Evolutionary conservation across 2,113 vertebrate species (phyloP).

Genomic region (Oreochromis niloticus): DNA sequence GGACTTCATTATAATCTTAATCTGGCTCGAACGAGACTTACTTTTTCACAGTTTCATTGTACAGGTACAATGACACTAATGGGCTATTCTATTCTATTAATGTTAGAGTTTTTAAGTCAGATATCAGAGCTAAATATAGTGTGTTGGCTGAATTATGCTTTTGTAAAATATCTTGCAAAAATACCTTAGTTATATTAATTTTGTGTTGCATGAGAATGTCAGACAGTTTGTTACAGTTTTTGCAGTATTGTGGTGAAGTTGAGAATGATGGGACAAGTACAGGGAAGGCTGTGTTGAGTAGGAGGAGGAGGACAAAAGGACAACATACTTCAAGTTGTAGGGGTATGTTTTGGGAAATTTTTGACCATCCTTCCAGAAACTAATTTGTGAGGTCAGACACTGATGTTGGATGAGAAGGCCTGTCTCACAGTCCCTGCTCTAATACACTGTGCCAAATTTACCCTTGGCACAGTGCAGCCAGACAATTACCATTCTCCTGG

Average conservation of each 20-base stretch:
- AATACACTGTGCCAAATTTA: neutral
- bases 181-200: neutral
- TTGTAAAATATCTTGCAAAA: neutral
- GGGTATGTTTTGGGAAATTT: too few relatives aligned
- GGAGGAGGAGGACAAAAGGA: too few relatives aligned
- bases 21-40: neutral
- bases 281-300: too few relatives aligned
- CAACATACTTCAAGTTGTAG: too few relatives aligned
- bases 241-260: too few relatives aligned
- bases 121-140: neutral
- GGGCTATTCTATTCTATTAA: neutral
- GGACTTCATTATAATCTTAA: neutral
- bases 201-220: neutral
- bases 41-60: neutral
- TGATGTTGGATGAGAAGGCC: too few relatives aligned
- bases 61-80: neutral
- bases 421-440: neutral
- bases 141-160: neutral
- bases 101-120: neutral
- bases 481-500: neutral
- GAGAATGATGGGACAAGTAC: too few relatives aligned
- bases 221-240: neutral
- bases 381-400: too few relatives aligned
- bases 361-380: too few relatives aligned
- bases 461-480: neutral